Conservation (phyloP, 2,888 invertebrate genomes). For the Shargacucullia verbasci region DNA sequence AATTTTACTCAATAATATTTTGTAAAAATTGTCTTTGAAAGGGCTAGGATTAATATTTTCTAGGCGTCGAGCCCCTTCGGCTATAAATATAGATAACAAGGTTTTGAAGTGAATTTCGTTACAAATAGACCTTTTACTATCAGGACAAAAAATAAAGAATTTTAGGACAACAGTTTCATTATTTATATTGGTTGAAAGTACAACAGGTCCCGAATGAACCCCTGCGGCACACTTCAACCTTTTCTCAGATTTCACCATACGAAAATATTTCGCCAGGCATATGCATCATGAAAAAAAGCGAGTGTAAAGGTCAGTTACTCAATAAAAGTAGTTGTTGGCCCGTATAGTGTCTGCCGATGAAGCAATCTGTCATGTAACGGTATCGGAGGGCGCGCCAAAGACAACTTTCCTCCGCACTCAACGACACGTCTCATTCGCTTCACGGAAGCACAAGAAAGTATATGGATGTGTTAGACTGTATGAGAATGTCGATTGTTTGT, state of each 20-base stretch:
- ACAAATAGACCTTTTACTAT: no score
- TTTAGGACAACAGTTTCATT: neutral
- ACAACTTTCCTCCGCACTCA: conserved; percentile 71
- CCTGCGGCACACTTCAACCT: conserved; percentile 16
- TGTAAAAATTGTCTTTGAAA: neutral
- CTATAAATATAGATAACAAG: no score
- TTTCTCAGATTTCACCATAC: conserved; percentile 37
- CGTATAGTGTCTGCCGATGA: conserved; percentile 54
- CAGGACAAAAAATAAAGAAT: neutral
- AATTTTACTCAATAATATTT: conserved; percentile 25
- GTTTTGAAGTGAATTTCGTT: no score
- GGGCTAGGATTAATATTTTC: no score
- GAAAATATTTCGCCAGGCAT: conserved; percentile 19
- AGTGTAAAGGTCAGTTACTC: conserved; percentile 75
- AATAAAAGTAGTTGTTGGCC: conserved; percentile 58
- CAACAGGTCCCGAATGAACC: conserved; percentile 1
- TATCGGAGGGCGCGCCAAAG: conserved; percentile 69
- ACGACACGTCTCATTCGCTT: conserved; percentile 60
- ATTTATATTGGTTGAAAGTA: neutral
- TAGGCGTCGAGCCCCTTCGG: neutral
- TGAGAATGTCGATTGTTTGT: conserved; percentile 60
- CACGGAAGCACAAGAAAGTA: conserved; percentile 68
- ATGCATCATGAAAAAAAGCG: conserved; percentile 60
- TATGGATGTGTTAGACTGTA: conserved; percentile 54
- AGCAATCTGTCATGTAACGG: conserved; percentile 66